Conservation (phyloP, 2,888 invertebrate species). For the Rhyacophila evoluta region DNA sequence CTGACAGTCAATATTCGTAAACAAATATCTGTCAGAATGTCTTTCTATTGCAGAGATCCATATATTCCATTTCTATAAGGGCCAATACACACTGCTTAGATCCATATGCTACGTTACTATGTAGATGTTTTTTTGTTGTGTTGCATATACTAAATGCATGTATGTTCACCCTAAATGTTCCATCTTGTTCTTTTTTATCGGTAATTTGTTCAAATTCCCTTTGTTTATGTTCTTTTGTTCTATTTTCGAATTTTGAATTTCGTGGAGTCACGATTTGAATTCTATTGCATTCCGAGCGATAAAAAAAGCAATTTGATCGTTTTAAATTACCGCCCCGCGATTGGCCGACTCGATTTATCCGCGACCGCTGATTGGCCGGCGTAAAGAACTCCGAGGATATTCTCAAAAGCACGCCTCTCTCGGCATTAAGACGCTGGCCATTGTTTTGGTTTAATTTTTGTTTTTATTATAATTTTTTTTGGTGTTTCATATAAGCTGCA, state of each 20-base stretch:
- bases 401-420: slow-evolving; percentile 2
- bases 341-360: slow-evolving; percentile 9
- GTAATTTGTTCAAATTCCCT: background rate
- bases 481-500: background rate
- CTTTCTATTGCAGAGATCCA: too few species aligned
- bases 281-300: slow-evolving; percentile 4
- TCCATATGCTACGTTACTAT: too few species aligned
- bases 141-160: too few species aligned
- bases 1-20: too few species aligned
- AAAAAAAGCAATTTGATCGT: slow-evolving; percentile 22
- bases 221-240: background rate
- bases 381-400: background rate
- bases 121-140: too few species aligned
- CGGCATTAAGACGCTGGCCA: background rate
- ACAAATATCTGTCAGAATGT: too few species aligned
- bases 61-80: too few species aligned
- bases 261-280: slow-evolving; percentile 10
- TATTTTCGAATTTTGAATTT: background rate
- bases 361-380: background rate
- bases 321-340: background rate
- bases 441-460: slow-evolving; percentile 4
- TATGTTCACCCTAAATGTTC: slow-evolving; percentile 18
- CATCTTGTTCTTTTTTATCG: too few species aligned
- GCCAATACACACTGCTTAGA: too few species aligned
- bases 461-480: background rate